Conservation (phyloP, 2,797 vertebrate species). For the Callimico goeldii region DNA sequence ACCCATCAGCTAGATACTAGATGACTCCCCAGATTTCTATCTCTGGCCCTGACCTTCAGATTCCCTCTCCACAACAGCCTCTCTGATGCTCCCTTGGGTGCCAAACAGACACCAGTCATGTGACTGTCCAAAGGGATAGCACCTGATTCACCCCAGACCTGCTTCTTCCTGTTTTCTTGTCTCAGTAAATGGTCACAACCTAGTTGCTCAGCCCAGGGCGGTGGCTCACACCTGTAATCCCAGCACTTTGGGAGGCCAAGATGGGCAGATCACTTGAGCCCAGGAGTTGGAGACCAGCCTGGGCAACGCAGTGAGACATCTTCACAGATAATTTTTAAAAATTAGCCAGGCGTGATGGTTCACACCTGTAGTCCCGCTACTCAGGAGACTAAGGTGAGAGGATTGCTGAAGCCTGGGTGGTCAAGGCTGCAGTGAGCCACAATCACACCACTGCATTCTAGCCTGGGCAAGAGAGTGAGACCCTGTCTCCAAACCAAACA, state of each 20-base stretch:
- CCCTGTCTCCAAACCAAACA: neutral
- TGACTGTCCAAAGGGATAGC: neutral
- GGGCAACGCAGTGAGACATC: neutral
- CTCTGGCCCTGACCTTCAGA: neutral
- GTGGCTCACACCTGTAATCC: neutral
- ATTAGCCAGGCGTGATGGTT: neutral
- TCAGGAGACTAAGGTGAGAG: neutral
- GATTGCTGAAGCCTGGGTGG: neutral
- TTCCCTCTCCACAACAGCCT: too few relatives aligned
- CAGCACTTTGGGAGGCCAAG: neutral
- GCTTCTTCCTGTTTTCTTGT: neutral
- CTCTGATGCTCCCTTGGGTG: rapidly evolving
- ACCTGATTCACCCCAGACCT: neutral
- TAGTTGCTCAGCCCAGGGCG: neutral
- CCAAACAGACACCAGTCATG: neutral
- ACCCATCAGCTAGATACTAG: too few relatives aligned
- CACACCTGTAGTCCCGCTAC: neutral
- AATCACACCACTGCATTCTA: neutral
- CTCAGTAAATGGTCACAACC: neutral
- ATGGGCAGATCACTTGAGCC: neutral
- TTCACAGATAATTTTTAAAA: neutral
- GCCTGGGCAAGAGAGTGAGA: neutral
- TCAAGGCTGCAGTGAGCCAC: neutral
- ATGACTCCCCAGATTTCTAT: neutral
- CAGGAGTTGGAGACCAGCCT: neutral